Percentiles rank a stretch among this genome's conserved stretches.
phyloP scores from a whole-genome alignment of 2,888 invertebrate genomes.

The Hirtodrosophila histrioides region DNA sequence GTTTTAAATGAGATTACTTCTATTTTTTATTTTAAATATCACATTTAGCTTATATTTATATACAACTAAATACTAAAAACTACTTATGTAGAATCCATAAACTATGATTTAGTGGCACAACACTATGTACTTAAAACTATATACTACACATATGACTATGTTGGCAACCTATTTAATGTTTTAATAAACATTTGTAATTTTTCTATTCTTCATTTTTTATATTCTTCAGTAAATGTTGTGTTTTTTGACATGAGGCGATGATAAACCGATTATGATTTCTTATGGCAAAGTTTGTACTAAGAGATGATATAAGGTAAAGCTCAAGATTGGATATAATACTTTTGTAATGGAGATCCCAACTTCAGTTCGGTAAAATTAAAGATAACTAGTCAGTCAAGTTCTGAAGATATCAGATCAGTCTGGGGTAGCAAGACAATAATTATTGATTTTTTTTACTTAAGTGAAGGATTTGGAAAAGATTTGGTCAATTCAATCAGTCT shows the following conservation, averaged over 20 bases:
- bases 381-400: too few species aligned
- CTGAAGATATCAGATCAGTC: too few species aligned
- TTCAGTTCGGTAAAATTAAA: constrained; percentile 1
- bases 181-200: background rate
- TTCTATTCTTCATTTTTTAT: constrained; percentile 9
- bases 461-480: too few species aligned
- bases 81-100: constrained; percentile 16
- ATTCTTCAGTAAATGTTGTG: constrained; percentile 25
- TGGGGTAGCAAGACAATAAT: too few species aligned
- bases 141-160: constrained; percentile 10
- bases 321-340: constrained; percentile 18
- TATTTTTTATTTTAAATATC: constrained; percentile 49
- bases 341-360: background rate
- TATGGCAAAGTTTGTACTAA: constrained; percentile 46
- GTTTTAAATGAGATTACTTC: constrained; percentile 7
- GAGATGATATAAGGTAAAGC: constrained; percentile 28
- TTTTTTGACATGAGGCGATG: constrained; percentile 9
- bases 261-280: constrained; percentile 25
- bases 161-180: background rate
- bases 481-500: constrained; percentile 6
- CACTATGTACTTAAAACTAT: background rate
- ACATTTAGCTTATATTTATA: constrained; percentile 40
- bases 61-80: constrained; percentile 26
- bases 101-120: constrained; percentile 8
- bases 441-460: too few species aligned